Evolutionary conservation across 2,797 vertebrate genomes (phyloP), one percentile per base, ranked within the genome.

Genomic region (Enteromius fasciolatus): DNA sequence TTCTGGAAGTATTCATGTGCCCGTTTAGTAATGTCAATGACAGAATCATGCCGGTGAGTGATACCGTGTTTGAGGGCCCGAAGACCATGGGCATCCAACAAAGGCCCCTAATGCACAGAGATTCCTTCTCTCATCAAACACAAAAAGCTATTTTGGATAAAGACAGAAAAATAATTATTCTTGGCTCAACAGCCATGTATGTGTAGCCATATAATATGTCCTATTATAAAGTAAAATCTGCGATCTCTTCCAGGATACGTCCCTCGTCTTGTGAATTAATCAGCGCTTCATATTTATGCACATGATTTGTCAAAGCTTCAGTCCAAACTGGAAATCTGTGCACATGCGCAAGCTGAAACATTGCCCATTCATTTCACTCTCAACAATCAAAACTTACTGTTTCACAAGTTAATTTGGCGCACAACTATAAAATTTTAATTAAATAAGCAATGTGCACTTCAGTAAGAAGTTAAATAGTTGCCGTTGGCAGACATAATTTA

Each of bases 251-350:
- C n/a, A 74, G 50, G 20, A 39, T n/a, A 57, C 3, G 20, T 6
- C 46, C 28, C 48, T 74, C 31, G 36, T 74, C 72, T 74, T 57
- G 72, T 36, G 72, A 54, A 74, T 57, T 39, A 74, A 74, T 74
- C 72, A 74, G 48, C 6, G 20, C 72, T 74, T 50, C 28, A 74
- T 54, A 74, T 74, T 74, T 54, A 36, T 54, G 31, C 72, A 39
- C 50, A 74, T 57, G 72, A 36, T 74, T 57, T 54, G 20, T 74
- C 72, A 23, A 31, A 54, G 72, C 48, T 39, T 74, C 20, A 39
- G 48, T 39, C 12, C 50, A 74, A 74, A 74, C 20, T 50, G 31
- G 31, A 33, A 74, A 36, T 74, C 11, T 36, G 70, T 36, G 70
- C 28, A n/a, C 28, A 74, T 12, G 11, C 11, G 1, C 18, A 31